phyloP scores from a whole-genome alignment of 2,888 invertebrate genomes.

The Agelastica alni region DNA sequence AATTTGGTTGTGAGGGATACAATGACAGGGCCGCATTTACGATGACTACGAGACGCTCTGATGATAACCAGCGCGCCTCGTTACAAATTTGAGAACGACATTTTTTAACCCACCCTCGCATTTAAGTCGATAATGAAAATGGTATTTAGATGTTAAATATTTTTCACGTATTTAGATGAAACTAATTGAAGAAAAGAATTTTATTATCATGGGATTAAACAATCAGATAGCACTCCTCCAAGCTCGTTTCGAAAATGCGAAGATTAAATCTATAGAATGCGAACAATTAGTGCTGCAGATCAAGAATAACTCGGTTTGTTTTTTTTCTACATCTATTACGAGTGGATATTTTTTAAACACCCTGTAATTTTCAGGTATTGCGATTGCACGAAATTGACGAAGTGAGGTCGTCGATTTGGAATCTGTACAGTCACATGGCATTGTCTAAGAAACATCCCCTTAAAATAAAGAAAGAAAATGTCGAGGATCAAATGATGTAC shows the following conservation, averaged over 20 bases:
- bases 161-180: constrained; percentile 55
- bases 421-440: constrained; percentile 67
- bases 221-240: constrained; percentile 65
- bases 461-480: constrained; percentile 57
- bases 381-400: constrained; percentile 53
- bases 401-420: constrained; percentile 64
- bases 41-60: too few species aligned
- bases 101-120: too few species aligned
- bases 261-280: constrained; percentile 65
- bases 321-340: too few species aligned
- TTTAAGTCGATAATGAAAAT: too few species aligned
- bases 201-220: constrained; percentile 67
- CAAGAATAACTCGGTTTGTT: constrained; percentile 62
- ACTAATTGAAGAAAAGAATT: constrained; percentile 65
- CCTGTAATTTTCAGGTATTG: constrained; percentile 25
- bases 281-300: constrained; percentile 64
- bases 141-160: too few species aligned
- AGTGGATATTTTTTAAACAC: neutral
- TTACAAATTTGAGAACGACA: too few species aligned
- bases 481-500: constrained; percentile 65
- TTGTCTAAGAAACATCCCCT: constrained; percentile 57
- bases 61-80: too few species aligned
- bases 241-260: constrained; percentile 64
- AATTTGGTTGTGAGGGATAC: too few species aligned
- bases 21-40: too few species aligned